Evolutionary conservation across 2,888 invertebrate genomes (phyloP).

Genomic region (Geophilus truncorum): DNA sequence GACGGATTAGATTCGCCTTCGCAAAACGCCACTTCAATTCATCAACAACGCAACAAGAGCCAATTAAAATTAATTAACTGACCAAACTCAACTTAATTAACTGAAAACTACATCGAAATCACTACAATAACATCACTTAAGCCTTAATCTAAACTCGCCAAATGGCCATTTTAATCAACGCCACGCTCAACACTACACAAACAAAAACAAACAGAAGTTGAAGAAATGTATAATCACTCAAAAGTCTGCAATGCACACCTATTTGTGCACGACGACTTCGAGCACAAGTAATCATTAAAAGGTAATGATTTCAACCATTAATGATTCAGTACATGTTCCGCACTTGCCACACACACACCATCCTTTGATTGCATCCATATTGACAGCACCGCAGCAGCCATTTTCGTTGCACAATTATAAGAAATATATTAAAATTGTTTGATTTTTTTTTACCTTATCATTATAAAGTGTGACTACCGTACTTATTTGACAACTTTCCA

Average conservation of each 20-base stretch:
- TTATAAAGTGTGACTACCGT: too few species aligned
- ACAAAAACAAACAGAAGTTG: too few species aligned
- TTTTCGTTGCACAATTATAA: too few species aligned
- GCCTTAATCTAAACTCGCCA: background rate
- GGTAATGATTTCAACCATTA: background rate
- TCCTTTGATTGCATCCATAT: too few species aligned
- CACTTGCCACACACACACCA: too few species aligned
- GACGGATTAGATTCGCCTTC: background rate
- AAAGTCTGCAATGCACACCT: too few species aligned
- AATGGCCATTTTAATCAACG: background rate
- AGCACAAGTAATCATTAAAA: background rate
- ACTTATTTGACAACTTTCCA: background rate
- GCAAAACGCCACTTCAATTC: background rate
- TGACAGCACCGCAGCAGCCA: background rate
- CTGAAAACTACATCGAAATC: background rate
- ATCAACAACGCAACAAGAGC: background rate
- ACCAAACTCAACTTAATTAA: background rate
- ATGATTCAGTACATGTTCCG: background rate
- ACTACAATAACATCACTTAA: background rate
- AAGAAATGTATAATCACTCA: too few species aligned
- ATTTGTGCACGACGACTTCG: too few species aligned
- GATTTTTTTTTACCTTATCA: too few species aligned
- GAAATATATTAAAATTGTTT: too few species aligned
- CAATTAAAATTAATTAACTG: conserved; percentile 8
- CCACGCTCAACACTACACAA: too few species aligned